Evolutionary conservation across 1,140 invertebrate genomes (phyloP).

Genomic region (Heliconius eleuchia): DNA sequence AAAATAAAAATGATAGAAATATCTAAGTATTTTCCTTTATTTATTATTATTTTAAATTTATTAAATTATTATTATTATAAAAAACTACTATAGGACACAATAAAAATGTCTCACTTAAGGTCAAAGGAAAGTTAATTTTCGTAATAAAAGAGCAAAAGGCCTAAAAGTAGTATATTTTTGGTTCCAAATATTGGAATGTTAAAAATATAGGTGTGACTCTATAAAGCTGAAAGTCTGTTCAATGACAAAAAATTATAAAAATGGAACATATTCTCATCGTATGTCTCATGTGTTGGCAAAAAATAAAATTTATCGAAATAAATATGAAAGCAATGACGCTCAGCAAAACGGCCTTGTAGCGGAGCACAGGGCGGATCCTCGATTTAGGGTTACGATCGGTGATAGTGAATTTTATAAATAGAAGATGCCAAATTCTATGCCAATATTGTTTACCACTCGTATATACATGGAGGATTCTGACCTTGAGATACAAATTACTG

Average conservation of each 20-base stretch:
- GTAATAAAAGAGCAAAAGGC: background rate
- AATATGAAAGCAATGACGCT: slow-evolving; percentile 29
- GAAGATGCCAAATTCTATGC: slow-evolving; percentile 59
- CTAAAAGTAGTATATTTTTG: background rate
- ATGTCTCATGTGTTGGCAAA: slow-evolving; percentile 6
- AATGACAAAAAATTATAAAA: slow-evolving; percentile 24
- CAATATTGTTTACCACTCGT: slow-evolving; percentile 67
- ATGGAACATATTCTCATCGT: background rate
- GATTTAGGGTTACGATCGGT: slow-evolving; percentile 50
- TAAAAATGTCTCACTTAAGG: too few relatives aligned
- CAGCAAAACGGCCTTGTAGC: slow-evolving; percentile 44
- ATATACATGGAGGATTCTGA: slow-evolving; percentile 59
- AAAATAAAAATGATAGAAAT: too few relatives aligned
- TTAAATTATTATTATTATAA: too few relatives aligned
- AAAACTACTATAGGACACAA: too few relatives aligned
- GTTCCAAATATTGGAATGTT: background rate
- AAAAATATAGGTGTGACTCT: background rate
- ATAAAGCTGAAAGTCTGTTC: slow-evolving; percentile 1
- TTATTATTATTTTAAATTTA: too few relatives aligned
- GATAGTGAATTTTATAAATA: slow-evolving; percentile 68
- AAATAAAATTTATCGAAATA: slow-evolving; percentile 2
- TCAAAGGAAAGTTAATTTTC: too few relatives aligned
- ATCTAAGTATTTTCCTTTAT: too few relatives aligned
- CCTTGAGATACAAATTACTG: slow-evolving; percentile 65
- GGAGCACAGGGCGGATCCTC: slow-evolving; percentile 66